Percentiles rank a stretch among this genome's conserved stretches.
These are phyloP conservation scores for Ciconia boyciana DNA, from an alignment of 2,113 vertebrate species.

Conservation along the genomic window DNA sequence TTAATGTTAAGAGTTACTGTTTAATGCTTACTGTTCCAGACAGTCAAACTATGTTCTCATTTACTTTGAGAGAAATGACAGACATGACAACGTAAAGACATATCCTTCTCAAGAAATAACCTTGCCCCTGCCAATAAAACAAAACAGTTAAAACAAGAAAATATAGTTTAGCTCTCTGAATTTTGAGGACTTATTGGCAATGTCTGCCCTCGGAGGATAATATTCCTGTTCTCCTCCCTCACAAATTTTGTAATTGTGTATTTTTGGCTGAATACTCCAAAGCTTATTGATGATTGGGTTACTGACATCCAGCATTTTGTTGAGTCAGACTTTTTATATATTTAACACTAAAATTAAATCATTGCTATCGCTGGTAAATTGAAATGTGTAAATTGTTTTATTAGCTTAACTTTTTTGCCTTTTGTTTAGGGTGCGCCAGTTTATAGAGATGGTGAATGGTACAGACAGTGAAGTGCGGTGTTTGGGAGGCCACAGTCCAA, in stretches of 20 bases:
- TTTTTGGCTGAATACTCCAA: not conserved
- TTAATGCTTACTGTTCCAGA: not conserved
- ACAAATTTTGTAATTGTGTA: not conserved
- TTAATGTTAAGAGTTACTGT: not conserved
- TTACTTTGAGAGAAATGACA: conserved; percentile 10
- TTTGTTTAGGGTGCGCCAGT: conserved; percentile 92
- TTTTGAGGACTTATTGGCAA: not conserved
- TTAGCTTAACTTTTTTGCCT: conserved; percentile 44
- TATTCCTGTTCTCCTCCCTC: conserved; percentile 24
- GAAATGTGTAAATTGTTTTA: not conserved
- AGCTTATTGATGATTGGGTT: not conserved
- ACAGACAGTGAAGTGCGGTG: conserved; percentile 98
- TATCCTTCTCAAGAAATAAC: not conserved
- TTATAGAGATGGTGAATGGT: conserved; percentile 99
- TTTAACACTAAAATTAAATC: not conserved
- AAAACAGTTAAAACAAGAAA: not conserved
- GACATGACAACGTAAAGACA: not conserved
- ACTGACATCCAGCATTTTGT: conserved; percentile 5
- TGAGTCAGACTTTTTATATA: not conserved
- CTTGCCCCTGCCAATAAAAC: conserved; percentile 5
- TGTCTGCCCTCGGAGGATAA: not conserved
- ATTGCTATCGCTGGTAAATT: not conserved
- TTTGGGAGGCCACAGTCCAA: conserved; percentile 95
- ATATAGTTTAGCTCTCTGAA: not conserved
- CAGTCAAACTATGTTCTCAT: not conserved